Base-by-base conservation (phyloP, 2,113 vertebrate species). In the Otis tarda region DNA sequence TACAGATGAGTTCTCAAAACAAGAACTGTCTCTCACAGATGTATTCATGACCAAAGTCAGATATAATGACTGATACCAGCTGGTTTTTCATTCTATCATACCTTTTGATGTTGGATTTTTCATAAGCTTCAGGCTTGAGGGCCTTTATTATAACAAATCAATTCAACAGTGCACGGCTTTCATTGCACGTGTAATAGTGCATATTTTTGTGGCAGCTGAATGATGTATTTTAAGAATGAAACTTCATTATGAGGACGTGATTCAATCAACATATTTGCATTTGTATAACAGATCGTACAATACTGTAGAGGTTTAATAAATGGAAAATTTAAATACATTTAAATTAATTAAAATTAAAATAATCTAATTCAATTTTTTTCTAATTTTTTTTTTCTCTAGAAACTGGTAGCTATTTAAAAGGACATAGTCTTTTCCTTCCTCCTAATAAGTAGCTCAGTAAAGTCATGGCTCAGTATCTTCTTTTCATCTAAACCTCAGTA, bases 1-100 rank as follows among this genome's bases (percentile, higher is more conserved):
- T 86, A 67, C 43, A 90, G 61, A 88, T n/a, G 77, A 94, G 10
- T 89, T 93, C 33, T 94, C 37, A 85, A 83, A 93, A 84, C 67
- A 94, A 75, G 25, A 13, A 87, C 67, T 87, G 68, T 68, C 41
- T 83, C 84, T 95, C 80, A 83, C 77, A 94, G 75, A 63, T 64
- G 39, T 69, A 77, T n/a, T 91, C 19, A 65, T 53, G n/a, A 31
- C 33, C 86, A 39, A 93, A 95, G 59, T 89, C 89, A 90, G 50
- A 70, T 57, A 79, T 30, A 90, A 79, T 57, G 35, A 41, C 35
- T 90, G 74, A 85, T 85, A 80, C 22, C 55, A 93, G 25, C 68
- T 90, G 73, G 23, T 25, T 89, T 67, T 80, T 87, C 67, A 76
- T 76, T 91, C 82, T 76, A 16, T 57, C 24, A 50, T 35, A 47